phyloP scores from a whole-genome alignment of 2,888 invertebrate genomes.

The Embidobia sp. region DNA sequence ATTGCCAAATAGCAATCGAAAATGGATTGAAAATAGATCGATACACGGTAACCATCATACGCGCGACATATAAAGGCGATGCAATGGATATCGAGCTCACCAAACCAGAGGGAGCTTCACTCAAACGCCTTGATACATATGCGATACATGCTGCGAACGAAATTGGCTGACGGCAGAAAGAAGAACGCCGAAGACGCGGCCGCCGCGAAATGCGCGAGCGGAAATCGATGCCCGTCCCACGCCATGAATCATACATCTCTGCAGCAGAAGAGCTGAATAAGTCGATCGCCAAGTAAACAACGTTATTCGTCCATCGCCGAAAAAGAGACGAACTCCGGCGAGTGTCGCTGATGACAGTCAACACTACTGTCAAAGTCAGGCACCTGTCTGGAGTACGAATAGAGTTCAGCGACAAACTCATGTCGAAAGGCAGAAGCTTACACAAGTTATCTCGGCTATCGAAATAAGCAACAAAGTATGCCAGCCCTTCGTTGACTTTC shows the following conservation, averaged over 20 bases:
- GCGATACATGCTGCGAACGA: constrained; percentile 67
- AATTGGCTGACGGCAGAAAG: constrained; percentile 69
- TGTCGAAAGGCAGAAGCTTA: constrained; percentile 70
- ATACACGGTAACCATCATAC: constrained; percentile 55
- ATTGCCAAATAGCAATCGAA: constrained; percentile 58
- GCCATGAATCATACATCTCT: constrained; percentile 80
- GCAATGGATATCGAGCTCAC: constrained; percentile 52
- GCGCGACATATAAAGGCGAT: constrained; percentile 59
- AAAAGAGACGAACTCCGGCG: background rate
- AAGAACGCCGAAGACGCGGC: constrained; percentile 57
- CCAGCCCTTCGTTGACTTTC: constrained; percentile 28
- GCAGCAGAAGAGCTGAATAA: constrained; percentile 64
- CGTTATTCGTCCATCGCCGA: constrained; percentile 71
- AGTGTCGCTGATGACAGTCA: constrained; percentile 50
- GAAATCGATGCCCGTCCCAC: constrained; percentile 69
- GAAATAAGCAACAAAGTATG: constrained; percentile 71
- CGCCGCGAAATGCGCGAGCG: constrained; percentile 28
- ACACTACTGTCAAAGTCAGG: constrained; percentile 73
- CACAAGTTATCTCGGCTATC: too few relatives aligned
- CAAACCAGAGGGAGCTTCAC: constrained; percentile 35
- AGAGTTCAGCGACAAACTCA: too few relatives aligned
- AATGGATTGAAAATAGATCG: constrained; percentile 65
- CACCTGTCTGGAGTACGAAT: constrained; percentile 68
- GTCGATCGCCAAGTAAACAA: constrained; percentile 77
- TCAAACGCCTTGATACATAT: constrained; percentile 50